Conservation (phyloP, 2,113 vertebrate genomes). For the Excalfactoria chinensis region DNA sequence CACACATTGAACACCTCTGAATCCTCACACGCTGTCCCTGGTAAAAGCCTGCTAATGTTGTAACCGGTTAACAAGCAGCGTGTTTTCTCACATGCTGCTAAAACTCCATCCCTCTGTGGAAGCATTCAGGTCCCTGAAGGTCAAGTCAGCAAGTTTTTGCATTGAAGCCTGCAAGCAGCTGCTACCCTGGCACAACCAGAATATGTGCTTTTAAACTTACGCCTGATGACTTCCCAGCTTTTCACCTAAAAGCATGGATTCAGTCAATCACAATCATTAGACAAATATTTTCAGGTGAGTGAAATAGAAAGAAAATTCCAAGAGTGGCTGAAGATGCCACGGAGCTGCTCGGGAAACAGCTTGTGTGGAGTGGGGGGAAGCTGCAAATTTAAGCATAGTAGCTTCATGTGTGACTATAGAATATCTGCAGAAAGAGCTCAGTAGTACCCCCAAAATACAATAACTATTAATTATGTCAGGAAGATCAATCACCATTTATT, state of each 20-base stretch:
- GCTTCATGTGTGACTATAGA: background rate
- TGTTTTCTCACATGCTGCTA: background rate
- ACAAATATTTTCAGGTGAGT: background rate
- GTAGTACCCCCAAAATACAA: conserved; percentile 13
- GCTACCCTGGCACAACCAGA: background rate
- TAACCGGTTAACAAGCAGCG: fast-evolving
- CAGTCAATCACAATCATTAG: background rate
- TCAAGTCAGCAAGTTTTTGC: background rate
- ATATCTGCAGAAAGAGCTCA: background rate
- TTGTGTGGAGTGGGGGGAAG: background rate
- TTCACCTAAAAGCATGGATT: background rate
- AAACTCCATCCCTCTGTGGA: fast-evolving
- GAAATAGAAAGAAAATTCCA: background rate
- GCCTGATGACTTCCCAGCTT: background rate
- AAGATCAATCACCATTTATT: conserved; percentile 17
- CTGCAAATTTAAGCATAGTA: background rate
- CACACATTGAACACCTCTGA: background rate
- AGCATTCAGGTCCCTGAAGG: background rate
- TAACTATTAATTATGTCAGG: background rate
- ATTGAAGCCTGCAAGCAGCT: background rate
- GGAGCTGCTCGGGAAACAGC: background rate
- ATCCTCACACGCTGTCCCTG: background rate
- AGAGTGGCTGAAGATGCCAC: background rate
- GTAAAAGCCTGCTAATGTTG: background rate
- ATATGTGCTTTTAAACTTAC: background rate